These are phyloP conservation scores for Meriones unguiculatus DNA, from an alignment of 2,113 vertebrate genomes.

Conservation along the genomic window DNA sequence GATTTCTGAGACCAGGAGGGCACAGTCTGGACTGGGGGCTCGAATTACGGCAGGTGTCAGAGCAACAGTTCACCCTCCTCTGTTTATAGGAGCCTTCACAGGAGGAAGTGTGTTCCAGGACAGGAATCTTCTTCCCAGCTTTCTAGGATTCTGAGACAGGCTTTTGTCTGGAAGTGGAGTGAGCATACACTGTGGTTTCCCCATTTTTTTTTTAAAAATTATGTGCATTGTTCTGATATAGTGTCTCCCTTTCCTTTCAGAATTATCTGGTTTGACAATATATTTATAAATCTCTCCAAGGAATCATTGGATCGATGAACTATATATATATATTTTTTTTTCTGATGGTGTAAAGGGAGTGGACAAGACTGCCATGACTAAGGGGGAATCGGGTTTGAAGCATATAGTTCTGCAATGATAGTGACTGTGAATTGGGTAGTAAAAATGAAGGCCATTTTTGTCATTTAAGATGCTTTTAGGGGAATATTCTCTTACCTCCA, in stretches of 20 bases:
- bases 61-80: background rate
- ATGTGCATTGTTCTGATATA: background rate
- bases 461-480: background rate
- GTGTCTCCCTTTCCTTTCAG: background rate
- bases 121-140: background rate
- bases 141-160: background rate
- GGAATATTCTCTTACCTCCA: background rate
- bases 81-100: background rate
- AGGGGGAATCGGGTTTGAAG: background rate
- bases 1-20: background rate
- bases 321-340: background rate
- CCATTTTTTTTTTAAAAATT: background rate
- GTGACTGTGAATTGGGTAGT: background rate
- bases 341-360: background rate
- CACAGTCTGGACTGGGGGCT: background rate
- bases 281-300: background rate
- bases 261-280: background rate
- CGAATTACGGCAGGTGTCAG: background rate
- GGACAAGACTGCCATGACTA: background rate
- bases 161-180: background rate
- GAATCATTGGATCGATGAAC: background rate
- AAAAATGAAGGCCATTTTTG: background rate
- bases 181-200: background rate
- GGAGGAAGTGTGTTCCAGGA: background rate
- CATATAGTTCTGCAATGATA: background rate